Conservation (phyloP, 2,888 invertebrate genomes). For the Sphinx pinastri region DNA sequence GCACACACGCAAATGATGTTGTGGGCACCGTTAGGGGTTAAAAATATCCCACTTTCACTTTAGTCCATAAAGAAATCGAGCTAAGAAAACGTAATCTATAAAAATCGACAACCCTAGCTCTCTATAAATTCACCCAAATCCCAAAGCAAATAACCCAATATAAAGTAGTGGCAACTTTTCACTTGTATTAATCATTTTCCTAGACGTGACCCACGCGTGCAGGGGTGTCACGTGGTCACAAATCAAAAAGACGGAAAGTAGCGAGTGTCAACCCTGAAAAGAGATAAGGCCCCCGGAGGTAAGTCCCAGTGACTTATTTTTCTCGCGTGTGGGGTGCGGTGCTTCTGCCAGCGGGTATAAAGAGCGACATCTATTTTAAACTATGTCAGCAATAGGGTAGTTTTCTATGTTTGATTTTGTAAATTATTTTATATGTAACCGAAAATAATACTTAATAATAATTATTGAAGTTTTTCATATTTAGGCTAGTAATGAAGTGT, state of each 20-base stretch:
- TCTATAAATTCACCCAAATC: background rate
- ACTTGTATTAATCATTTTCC: slow-evolving; percentile 31
- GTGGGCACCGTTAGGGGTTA: too few species aligned
- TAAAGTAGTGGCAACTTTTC: slow-evolving; percentile 29
- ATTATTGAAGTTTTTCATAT: too few species aligned
- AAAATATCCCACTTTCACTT: too few species aligned
- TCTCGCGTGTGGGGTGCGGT: slow-evolving; percentile 48
- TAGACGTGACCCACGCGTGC: slow-evolving; percentile 33
- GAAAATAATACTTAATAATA: too few species aligned
- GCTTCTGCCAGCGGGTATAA: slow-evolving; percentile 29
- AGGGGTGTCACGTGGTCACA: slow-evolving; percentile 46
- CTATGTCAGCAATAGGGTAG: too few species aligned
- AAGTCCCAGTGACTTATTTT: slow-evolving; percentile 58
- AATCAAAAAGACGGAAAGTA: slow-evolving; percentile 59
- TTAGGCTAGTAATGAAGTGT: too few species aligned
- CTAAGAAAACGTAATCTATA: background rate
- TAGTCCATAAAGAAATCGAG: background rate
- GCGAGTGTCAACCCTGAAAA: slow-evolving; percentile 53
- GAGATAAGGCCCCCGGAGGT: slow-evolving; percentile 63
- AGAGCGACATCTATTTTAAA: background rate
- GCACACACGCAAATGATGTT: too few species aligned
- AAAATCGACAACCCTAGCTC: slow-evolving; percentile 11
- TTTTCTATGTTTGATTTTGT: too few species aligned
- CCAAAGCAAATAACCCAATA: slow-evolving; percentile 25
- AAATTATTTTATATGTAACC: too few species aligned